Conservation (phyloP, 92 coral and sea anemone species). For the Actinernus sp. region DNA sequence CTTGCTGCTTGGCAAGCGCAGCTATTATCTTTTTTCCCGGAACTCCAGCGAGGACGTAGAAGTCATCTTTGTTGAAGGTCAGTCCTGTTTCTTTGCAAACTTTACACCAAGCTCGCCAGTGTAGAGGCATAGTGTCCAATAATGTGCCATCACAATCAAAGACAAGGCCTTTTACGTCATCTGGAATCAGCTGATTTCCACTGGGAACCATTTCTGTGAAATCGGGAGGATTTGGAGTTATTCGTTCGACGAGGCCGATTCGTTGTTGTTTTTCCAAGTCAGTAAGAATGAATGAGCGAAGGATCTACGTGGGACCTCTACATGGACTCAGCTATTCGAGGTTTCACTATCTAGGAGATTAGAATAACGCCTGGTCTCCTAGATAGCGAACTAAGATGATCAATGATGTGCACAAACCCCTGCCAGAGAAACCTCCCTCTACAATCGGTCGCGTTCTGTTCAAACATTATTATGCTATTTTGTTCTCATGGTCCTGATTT, state of each 20-base stretch:
- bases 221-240: too few species aligned
- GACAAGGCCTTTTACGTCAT: slow-evolving; percentile 78
- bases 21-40: slow-evolving; percentile 94
- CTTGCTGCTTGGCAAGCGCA: slow-evolving; percentile 81
- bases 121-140: slow-evolving; percentile 95
- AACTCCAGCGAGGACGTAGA: slow-evolving; percentile 92
- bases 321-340: slow-evolving; percentile 1
- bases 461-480: too few species aligned
- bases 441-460: too few species aligned
- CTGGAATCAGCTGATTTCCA: slow-evolving; percentile 42
- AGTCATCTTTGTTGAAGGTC: slow-evolving; percentile 74
- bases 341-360: too few species aligned
- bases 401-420: too few species aligned
- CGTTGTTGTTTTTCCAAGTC: too few species aligned
- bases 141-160: slow-evolving; percentile 99
- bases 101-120: slow-evolving; percentile 95
- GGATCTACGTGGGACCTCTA: neutral
- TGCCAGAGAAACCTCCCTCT: too few species aligned
- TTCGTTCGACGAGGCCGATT: too few species aligned
- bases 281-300: neutral
- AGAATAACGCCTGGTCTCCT: too few species aligned
- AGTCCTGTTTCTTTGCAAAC: slow-evolving; percentile 95
- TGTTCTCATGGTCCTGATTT: too few species aligned
- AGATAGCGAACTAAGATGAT: too few species aligned
- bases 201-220: slow-evolving; percentile 10